A percentile compares a stretch with the other conserved stretches of the same genome.
Conservation (phyloP, 23 tunicate genomes). For the Trididemnum clinides region DNA sequence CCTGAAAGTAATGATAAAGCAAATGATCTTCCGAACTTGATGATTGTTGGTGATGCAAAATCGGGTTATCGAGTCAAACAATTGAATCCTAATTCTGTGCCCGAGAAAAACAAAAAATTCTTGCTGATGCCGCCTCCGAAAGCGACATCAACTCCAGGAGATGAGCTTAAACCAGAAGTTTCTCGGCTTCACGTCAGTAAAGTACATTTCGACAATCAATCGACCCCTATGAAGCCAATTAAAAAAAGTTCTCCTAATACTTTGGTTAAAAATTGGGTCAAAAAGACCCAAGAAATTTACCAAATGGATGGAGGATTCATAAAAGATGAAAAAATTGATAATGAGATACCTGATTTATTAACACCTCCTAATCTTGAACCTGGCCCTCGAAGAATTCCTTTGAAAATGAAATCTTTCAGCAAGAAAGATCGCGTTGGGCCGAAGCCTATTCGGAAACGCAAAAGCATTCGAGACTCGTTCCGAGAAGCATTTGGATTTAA, state of each 20-base stretch:
- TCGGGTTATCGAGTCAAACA: conserved; percentile 41
- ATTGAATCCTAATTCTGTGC: not conserved
- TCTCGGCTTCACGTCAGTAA: not conserved
- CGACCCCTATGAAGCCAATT: conserved; percentile 35
- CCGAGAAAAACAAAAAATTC: not conserved
- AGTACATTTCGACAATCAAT: not conserved
- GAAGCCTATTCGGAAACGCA: not conserved
- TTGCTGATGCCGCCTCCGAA: conserved; percentile 48
- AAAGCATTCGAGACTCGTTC: conserved; percentile 55
- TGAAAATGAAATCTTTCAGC: conserved; percentile 55
- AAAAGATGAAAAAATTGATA: not conserved
- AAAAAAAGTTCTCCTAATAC: conserved; percentile 58
- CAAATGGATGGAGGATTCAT: conserved; percentile 10
- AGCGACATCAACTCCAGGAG: conserved; percentile 83
- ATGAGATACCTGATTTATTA: not conserved
- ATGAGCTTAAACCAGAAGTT: conserved; percentile 30
- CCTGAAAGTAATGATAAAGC: not conserved
- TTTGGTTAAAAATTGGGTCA: conserved; percentile 81
- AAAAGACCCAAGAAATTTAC: conserved; percentile 63
- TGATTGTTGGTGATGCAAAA: conserved; percentile 48
- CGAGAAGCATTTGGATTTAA: conserved; percentile 88
- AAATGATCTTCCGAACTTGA: not conserved
- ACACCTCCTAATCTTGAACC: not conserved
- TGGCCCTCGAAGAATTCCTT: conserved; percentile 12
- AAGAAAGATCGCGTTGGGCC: conserved; percentile 35